Percentiles rank a stretch among this genome's conserved stretches.
These are phyloP conservation scores for Lordiphosa andalusiaca DNA, from an alignment of 2,888 invertebrate species.

Conservation along the genomic window DNA sequence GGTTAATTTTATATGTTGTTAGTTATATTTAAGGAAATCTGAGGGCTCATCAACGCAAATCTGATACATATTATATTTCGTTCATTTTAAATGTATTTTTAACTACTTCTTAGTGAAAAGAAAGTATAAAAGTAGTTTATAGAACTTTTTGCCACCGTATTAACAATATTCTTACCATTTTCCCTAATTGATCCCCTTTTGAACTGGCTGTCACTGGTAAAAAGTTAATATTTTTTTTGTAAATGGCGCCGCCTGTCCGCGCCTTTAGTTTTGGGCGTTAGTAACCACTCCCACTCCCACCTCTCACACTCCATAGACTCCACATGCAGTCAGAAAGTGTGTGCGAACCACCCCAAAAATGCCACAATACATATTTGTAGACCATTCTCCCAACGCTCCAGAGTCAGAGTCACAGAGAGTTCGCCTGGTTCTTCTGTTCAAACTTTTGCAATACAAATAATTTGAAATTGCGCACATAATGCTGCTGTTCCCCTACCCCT, in stretches of 20 bases:
- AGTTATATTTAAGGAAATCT: too few relatives aligned
- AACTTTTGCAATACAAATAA: slow-evolving; percentile 62
- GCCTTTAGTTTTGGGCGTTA: slow-evolving; percentile 40
- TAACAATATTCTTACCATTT: too few relatives aligned
- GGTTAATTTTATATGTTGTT: too few relatives aligned
- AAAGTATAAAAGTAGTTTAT: too few relatives aligned
- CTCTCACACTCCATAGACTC: slow-evolving; percentile 40
- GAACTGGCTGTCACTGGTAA: slow-evolving; percentile 38
- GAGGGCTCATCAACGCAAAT: too few relatives aligned
- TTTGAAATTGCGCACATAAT: slow-evolving; percentile 62
- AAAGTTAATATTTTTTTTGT: slow-evolving; percentile 39
- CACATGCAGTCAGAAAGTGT: slow-evolving; percentile 31
- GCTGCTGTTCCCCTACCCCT: slow-evolving; percentile 21
- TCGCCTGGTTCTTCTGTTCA: slow-evolving; percentile 21
- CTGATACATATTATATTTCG: too few relatives aligned
- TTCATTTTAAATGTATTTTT: too few relatives aligned
- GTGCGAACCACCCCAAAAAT: slow-evolving; percentile 56
- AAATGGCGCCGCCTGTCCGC: slow-evolving; percentile 63
- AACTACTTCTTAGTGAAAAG: too few relatives aligned
- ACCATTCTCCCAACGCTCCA: slow-evolving; percentile 23
- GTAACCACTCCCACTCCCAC: slow-evolving; percentile 77
- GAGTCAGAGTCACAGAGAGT: background rate
- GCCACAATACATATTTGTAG: slow-evolving; percentile 36
- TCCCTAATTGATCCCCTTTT: background rate
- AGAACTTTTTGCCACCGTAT: too few relatives aligned